These are phyloP conservation scores for Sorex fumeus DNA, from an alignment of 2,113 vertebrate species.

Conservation along the genomic window DNA sequence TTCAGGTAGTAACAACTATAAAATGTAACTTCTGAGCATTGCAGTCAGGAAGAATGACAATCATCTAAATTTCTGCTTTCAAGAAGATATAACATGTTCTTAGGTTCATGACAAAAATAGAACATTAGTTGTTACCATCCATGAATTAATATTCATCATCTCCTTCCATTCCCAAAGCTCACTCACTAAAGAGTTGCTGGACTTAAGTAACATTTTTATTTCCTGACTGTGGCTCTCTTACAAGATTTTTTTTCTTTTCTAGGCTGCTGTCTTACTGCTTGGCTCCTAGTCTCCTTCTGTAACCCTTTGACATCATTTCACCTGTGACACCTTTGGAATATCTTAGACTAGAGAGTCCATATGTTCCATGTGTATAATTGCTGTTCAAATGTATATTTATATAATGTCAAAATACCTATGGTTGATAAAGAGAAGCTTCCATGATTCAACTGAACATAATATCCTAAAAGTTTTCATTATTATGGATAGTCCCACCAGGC, in stretches of 20 bases:
- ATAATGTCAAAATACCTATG: too few species aligned
- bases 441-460: background rate
- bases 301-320: too few species aligned
- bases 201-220: background rate
- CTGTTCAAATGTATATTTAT: too few species aligned
- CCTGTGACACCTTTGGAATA: too few species aligned
- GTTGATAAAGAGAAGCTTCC: background rate
- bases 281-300: too few species aligned
- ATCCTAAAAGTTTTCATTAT: background rate
- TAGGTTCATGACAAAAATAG: background rate
- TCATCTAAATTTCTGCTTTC: constrained; percentile 33
- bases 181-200: background rate
- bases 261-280: too few species aligned
- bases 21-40: background rate
- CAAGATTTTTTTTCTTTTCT: too few species aligned
- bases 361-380: too few species aligned
- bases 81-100: background rate
- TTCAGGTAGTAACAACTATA: constrained; percentile 31
- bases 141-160: background rate
- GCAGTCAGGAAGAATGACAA: background rate
- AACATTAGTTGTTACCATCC: background rate
- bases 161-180: background rate
- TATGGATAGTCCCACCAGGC: background rate
- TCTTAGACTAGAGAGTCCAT: too few species aligned
- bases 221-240: too few species aligned